Conservation (phyloP, 2,797 vertebrate genomes). For the Hippoglossus hippoglossus region DNA sequence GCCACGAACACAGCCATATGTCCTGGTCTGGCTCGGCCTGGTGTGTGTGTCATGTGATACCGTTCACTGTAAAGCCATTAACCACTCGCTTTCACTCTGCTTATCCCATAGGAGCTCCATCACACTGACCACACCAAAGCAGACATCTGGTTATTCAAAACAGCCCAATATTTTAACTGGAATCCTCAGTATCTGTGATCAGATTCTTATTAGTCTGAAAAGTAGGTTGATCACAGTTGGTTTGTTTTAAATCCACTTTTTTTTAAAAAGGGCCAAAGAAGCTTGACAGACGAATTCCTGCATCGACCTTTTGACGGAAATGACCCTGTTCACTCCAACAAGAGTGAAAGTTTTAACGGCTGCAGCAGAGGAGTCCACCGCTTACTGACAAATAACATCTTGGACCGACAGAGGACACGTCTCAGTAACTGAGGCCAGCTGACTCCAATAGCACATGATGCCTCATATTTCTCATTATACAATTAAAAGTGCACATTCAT, state of each 20-base stretch:
- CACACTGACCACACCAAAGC: constrained; percentile 52
- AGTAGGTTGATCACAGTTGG: background rate
- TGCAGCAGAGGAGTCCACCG: constrained; percentile 21
- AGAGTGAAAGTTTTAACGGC: constrained; percentile 16
- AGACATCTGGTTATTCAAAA: constrained; percentile 31
- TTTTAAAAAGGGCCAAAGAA: background rate
- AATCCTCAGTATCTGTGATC: constrained; percentile 34
- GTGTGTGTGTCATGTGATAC: constrained; percentile 66
- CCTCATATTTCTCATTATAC: constrained; percentile 10
- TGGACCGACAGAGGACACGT: constrained; percentile 31
- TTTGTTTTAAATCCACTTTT: constrained; percentile 14
- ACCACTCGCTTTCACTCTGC: constrained; percentile 45
- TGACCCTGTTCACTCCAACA: constrained; percentile 20
- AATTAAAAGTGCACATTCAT: background rate
- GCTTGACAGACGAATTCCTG: constrained; percentile 11
- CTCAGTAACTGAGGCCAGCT: constrained; percentile 32
- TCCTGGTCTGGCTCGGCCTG: constrained; percentile 37
- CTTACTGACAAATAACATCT: constrained; percentile 29
- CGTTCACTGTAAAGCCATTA: constrained; percentile 60
- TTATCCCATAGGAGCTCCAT: constrained; percentile 36
- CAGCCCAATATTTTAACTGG: constrained; percentile 15
- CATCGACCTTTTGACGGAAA: background rate
- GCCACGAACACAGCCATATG: constrained; percentile 65
- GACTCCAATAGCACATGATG: constrained; percentile 1
- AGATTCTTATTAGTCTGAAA: constrained; percentile 19